Evolutionary conservation across 2,888 invertebrate species (phyloP).

Genomic region (Drosophila merina): DNA sequence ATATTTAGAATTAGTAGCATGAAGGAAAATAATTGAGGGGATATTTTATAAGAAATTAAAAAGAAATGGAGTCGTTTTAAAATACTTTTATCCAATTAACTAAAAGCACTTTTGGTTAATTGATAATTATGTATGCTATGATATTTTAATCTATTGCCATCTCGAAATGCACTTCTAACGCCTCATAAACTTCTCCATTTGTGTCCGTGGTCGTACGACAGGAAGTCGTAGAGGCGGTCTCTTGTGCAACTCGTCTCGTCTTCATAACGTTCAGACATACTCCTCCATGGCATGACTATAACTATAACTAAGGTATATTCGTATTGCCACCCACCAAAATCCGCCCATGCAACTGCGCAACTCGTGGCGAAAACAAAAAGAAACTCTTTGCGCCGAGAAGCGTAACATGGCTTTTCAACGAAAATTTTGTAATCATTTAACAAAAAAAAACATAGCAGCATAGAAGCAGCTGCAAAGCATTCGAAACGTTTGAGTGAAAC

Average conservation of each 20-base stretch:
- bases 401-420: slow-evolving; percentile 78
- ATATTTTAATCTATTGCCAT: not conserved
- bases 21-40: too few species aligned
- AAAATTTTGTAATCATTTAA: slow-evolving; percentile 79
- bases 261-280: slow-evolving; percentile 46
- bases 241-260: slow-evolving; percentile 61
- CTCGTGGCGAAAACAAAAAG: slow-evolving; percentile 58
- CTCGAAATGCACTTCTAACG: slow-evolving; percentile 22
- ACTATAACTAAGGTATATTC: slow-evolving; percentile 15
- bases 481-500: slow-evolving; percentile 56
- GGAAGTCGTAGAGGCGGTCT: slow-evolving; percentile 55
- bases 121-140: not conserved
- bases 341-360: slow-evolving; percentile 70
- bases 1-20: too few species aligned
- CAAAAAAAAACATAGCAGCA: slow-evolving; percentile 33
- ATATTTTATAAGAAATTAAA: too few species aligned
- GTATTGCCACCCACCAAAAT: slow-evolving; percentile 12
- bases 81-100: not conserved
- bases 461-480: slow-evolving; percentile 44
- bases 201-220: slow-evolving; percentile 42
- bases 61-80: too few species aligned
- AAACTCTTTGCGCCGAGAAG: slow-evolving; percentile 76
- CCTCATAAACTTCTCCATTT: slow-evolving; percentile 28
- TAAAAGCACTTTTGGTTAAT: not conserved
- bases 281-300: slow-evolving; percentile 31